Evolutionary conservation across 2,797 vertebrate genomes (phyloP).

Genomic region (Hapalemur alaotrensis): DNA sequence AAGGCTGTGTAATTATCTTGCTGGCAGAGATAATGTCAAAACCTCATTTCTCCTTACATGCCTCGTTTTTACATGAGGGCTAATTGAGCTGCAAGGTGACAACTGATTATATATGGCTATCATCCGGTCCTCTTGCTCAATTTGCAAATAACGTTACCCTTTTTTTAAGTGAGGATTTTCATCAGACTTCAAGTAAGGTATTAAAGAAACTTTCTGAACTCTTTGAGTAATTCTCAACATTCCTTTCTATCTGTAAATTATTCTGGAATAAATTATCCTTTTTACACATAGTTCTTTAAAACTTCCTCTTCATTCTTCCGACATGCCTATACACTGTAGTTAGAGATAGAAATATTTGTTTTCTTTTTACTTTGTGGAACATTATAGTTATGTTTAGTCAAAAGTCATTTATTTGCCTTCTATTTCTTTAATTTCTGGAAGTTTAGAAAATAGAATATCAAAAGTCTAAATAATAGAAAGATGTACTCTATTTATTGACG

Average conservation of each 20-base stretch:
- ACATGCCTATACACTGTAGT: not conserved
- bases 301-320: constrained; percentile 41
- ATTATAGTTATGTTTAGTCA: not conserved
- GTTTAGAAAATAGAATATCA: not conserved
- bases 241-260: constrained; percentile 73
- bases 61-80: constrained; percentile 90
- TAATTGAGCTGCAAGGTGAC: constrained; percentile 93
- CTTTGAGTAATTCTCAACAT: constrained; percentile 75
- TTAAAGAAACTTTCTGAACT: constrained; percentile 82
- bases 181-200: constrained; percentile 82
- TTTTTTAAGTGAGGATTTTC: constrained; percentile 85
- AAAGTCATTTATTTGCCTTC: not conserved
- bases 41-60: constrained; percentile 91
- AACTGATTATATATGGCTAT: constrained; percentile 89
- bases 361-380: constrained; percentile 22
- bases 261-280: constrained; percentile 71
- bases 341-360: not conserved
- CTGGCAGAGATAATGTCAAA: constrained; percentile 91
- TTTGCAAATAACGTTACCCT: constrained; percentile 85
- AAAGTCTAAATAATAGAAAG: not conserved
- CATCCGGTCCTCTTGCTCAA: constrained; percentile 84
- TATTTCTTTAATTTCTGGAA: not conserved
- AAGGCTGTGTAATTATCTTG: constrained; percentile 92
- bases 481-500: not conserved
- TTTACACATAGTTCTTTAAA: constrained; percentile 25